Evolutionary conservation across 1,140 invertebrate species (phyloP).

Genomic region (Caenorhabditis latens): DNA sequence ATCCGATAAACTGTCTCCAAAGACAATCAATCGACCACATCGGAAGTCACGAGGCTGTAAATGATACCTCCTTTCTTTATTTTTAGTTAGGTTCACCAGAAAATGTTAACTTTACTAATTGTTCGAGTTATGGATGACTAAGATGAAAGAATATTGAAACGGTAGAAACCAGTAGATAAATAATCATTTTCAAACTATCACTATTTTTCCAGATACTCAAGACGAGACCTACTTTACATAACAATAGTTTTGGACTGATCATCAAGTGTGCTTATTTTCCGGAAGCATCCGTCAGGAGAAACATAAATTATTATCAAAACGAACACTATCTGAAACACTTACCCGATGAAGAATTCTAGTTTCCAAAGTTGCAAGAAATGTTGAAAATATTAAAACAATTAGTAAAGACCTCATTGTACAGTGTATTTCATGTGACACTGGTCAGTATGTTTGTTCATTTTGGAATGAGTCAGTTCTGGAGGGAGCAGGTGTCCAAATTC

Average conservation of each 20-base stretch:
- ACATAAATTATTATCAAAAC: neutral
- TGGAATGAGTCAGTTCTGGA: slow-evolving; percentile 1
- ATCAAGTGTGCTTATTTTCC: too few species aligned
- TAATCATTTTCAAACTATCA: too few species aligned
- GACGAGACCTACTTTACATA: too few species aligned
- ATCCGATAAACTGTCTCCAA: slow-evolving; percentile 67
- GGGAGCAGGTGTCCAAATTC: slow-evolving; percentile 43
- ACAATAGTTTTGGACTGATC: too few species aligned
- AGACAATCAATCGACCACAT: slow-evolving; percentile 61
- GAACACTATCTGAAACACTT: neutral
- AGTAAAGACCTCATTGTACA: slow-evolving; percentile 34
- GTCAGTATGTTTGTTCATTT: slow-evolving; percentile 13
- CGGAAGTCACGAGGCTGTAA: slow-evolving; percentile 62
- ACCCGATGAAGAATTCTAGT: slow-evolving; percentile 57
- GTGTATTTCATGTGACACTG: slow-evolving; percentile 27
- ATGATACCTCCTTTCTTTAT: too few species aligned
- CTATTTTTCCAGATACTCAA: too few species aligned
- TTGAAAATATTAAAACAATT: slow-evolving; percentile 6
- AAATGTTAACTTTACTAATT: too few species aligned
- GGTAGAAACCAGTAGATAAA: too few species aligned
- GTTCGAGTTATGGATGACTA: too few species aligned
- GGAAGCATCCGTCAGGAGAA: too few species aligned
- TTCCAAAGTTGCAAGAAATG: slow-evolving; percentile 24
- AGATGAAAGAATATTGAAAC: too few species aligned
- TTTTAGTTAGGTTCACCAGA: too few species aligned